Conservation (phyloP, 2,888 invertebrate species). For the Xylota sylvarum region DNA sequence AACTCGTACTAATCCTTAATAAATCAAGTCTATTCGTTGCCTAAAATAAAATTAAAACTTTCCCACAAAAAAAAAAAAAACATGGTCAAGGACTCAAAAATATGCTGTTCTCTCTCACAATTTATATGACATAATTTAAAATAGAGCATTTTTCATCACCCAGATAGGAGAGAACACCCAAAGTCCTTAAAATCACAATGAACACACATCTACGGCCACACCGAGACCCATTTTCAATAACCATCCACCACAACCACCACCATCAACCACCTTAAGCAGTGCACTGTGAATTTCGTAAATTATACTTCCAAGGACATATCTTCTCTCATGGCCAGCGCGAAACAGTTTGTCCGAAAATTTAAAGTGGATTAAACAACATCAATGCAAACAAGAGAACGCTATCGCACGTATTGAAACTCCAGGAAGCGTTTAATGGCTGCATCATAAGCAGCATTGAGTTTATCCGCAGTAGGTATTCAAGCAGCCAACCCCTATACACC, state of each 20-base stretch:
- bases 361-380: slow-evolving; percentile 65
- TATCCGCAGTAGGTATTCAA: slow-evolving; percentile 32
- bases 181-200: slow-evolving; percentile 5
- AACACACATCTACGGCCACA: neutral
- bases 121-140: slow-evolving; percentile 23
- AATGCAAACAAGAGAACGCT: slow-evolving; percentile 41
- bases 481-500: neutral
- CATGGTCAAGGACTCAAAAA: slow-evolving; percentile 6
- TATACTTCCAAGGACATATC: slow-evolving; percentile 18
- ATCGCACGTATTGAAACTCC: slow-evolving; percentile 54
- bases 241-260: neutral
- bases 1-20: neutral
- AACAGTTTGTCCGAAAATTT: slow-evolving; percentile 53
- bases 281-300: slow-evolving; percentile 15
- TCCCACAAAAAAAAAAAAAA: neutral
- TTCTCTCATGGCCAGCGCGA: slow-evolving; percentile 23
- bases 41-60: slow-evolving; percentile 3
- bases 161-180: neutral
- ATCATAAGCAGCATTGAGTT: slow-evolving; percentile 64
- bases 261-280: slow-evolving; percentile 31
- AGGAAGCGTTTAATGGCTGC: slow-evolving; percentile 65
- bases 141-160: neutral
- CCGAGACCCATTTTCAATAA: slow-evolving; percentile 2
- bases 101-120: neutral
- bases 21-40: neutral